Evolutionary conservation across 2,113 vertebrate genomes (phyloP).

Genomic region (Nipponia nippon): DNA sequence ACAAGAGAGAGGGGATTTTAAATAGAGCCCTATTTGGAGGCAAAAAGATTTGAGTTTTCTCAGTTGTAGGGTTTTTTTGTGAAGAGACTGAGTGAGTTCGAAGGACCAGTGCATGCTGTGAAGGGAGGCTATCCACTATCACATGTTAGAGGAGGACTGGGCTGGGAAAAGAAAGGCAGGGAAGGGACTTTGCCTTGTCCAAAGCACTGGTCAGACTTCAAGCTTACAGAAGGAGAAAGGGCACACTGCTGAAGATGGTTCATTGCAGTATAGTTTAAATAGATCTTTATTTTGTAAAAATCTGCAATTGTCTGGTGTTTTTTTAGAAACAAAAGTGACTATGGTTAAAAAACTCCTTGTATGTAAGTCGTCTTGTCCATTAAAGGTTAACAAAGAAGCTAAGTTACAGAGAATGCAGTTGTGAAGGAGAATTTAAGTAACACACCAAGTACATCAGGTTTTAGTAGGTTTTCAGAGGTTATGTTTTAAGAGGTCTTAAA

Average conservation of each 20-base stretch:
- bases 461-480: neutral
- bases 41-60: neutral
- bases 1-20: neutral
- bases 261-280: neutral
- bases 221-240: neutral
- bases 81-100: neutral
- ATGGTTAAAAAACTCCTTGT: neutral
- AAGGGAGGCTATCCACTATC: neutral
- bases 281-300: neutral
- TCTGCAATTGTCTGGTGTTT: neutral
- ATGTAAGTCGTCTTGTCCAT: neutral
- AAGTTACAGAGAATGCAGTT: neutral
- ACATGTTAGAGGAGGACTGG: neutral
- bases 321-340: neutral
- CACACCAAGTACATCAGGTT: neutral
- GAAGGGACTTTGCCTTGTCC: neutral
- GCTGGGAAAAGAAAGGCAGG: neutral
- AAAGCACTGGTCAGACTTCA: neutral
- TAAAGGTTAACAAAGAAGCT: neutral
- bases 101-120: neutral
- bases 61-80: neutral
- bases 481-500: neutral
- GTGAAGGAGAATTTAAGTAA: neutral
- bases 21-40: neutral
- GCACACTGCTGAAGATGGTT: neutral